Conservation (phyloP, 2,888 invertebrate genomes). For the Strigamia maritima region DNA sequence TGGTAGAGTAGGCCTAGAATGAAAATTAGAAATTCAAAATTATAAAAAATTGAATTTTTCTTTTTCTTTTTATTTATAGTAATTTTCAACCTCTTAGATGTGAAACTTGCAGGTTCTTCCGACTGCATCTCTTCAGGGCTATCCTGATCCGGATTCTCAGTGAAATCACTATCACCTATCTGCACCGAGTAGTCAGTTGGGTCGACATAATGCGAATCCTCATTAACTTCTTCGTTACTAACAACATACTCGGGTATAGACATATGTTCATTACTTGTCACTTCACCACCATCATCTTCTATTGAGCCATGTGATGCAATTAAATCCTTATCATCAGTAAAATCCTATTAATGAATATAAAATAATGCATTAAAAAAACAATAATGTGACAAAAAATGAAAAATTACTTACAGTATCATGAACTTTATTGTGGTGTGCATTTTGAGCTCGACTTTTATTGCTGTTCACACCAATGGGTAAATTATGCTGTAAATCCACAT, state of each 20-base stretch:
- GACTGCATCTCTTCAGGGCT: background rate
- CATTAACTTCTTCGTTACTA: background rate
- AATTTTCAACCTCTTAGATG: background rate
- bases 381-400: no score
- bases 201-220: background rate
- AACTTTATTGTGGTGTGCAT: background rate
- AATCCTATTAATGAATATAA: no score
- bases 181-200: background rate
- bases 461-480: slow-evolving; percentile 15
- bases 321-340: background rate
- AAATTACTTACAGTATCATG: background rate
- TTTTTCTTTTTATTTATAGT: no score
- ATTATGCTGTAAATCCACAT: background rate
- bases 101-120: background rate
- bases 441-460: background rate
- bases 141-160: slow-evolving; percentile 1
- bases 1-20: background rate
- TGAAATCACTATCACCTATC: background rate
- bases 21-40: background rate
- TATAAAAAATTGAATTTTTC: background rate
- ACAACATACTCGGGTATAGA: slow-evolving; percentile 1
- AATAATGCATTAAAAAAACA: no score
- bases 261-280: slow-evolving; percentile 2
- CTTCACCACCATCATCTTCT: background rate
- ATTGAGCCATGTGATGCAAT: background rate